phyloP scores from a whole-genome alignment of 2,113 vertebrate genomes.

The Poicephalus meyeri region DNA sequence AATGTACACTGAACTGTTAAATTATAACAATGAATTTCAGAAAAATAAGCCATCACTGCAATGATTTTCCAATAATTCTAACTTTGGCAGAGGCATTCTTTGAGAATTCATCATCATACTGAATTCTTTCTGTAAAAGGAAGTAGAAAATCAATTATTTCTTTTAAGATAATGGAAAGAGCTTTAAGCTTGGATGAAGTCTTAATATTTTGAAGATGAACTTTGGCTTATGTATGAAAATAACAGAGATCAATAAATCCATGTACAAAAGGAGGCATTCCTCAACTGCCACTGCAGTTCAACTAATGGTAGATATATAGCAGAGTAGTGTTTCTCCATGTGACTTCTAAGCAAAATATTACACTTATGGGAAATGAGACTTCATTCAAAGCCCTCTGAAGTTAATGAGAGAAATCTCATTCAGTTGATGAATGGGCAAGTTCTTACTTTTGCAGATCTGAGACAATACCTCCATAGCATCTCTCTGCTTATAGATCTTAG shows the following conservation, averaged over 20 bases:
- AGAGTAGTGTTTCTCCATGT: background rate
- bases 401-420: background rate
- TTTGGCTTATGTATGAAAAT: background rate
- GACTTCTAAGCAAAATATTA: background rate
- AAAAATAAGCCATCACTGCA: background rate
- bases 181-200: background rate
- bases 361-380: background rate
- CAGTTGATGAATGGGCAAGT: background rate
- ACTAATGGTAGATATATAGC: background rate
- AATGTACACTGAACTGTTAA: background rate
- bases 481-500: background rate
- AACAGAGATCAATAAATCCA: background rate
- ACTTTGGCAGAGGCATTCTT: background rate
- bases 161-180: background rate
- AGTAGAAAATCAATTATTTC: constrained; percentile 1
- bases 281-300: background rate
- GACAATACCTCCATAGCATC: background rate
- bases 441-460: background rate
- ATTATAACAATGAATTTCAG: background rate
- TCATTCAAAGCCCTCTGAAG: background rate
- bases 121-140: background rate
- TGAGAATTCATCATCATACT: background rate
- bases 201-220: background rate
- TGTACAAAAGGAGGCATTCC: background rate
- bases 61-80: constrained; percentile 6